Evolutionary conservation across 2,888 invertebrate species (phyloP).

Genomic region (Tiliacea citrago): DNA sequence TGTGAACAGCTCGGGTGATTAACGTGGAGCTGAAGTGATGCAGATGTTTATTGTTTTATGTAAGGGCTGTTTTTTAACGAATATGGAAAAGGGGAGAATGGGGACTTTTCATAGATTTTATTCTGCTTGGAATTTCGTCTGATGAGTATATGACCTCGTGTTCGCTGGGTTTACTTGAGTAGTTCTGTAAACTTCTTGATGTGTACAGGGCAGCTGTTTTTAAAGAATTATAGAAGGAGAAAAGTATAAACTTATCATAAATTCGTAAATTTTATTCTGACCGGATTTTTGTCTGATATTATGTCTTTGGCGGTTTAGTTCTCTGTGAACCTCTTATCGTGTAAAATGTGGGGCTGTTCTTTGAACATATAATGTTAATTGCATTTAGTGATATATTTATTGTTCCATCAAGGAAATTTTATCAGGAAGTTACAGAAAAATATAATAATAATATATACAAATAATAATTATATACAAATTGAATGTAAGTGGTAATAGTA

Average conservation of each 20-base stretch:
- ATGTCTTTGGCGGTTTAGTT: neutral
- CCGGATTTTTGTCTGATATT: neutral
- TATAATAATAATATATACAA: neutral
- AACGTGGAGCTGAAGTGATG: slow-evolving; percentile 58
- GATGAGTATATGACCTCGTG: neutral
- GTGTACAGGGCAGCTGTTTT: slow-evolving; percentile 23
- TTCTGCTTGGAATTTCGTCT: neutral
- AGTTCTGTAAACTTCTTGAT: neutral
- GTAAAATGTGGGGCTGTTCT: neutral
- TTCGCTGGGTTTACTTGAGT: neutral
- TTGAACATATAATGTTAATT: neutral
- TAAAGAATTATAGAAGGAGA: neutral
- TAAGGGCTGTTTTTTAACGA: slow-evolving; percentile 35
- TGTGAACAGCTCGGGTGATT: slow-evolving; percentile 74
- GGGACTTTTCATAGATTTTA: neutral
- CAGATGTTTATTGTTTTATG: slow-evolving; percentile 56
- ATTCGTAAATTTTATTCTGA: neutral
- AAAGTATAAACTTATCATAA: neutral
- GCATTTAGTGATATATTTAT: neutral
- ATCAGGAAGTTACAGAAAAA: neutral
- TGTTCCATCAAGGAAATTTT: neutral
- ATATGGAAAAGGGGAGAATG: neutral
- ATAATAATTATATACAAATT: too few species aligned
- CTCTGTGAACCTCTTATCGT: neutral
- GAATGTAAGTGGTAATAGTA: too few species aligned